phyloP scores from a whole-genome alignment of 2,113 vertebrate species.

The Sceloporus tristichus region DNA sequence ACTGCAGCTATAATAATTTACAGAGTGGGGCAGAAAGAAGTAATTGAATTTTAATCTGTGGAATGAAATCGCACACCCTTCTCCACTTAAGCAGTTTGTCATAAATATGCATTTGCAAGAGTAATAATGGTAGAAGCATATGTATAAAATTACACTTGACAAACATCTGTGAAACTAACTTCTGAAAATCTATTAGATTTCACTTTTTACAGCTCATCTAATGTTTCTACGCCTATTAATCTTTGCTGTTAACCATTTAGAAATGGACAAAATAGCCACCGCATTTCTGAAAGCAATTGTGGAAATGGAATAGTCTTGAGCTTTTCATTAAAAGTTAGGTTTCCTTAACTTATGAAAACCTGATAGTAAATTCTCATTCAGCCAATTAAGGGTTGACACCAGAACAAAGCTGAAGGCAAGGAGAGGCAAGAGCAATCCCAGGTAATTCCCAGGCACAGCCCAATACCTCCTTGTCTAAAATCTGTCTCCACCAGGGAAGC shows the following conservation, averaged over 20 bases:
- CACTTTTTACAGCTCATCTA: slow-evolving; percentile 18
- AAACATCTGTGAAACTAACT: not conserved
- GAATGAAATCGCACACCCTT: slow-evolving; percentile 5
- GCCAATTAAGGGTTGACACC: not conserved
- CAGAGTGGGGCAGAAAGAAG: not conserved
- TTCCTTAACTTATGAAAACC: not conserved
- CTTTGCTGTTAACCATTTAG: not conserved
- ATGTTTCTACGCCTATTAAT: slow-evolving; percentile 34
- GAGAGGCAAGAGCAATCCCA: no score
- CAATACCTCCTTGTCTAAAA: no score
- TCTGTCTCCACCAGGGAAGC: no score
- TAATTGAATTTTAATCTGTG: slow-evolving; percentile 31
- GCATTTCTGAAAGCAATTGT: slow-evolving; percentile 15
- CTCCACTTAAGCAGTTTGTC: slow-evolving; percentile 20
- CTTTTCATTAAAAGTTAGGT: not conserved
- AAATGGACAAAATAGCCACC: not conserved
- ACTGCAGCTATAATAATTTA: slow-evolving; percentile 7
- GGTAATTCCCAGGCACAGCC: no score
- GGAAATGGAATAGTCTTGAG: not conserved
- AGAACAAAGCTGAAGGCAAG: not conserved
- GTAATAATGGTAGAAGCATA: slow-evolving; percentile 3
- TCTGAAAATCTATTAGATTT: slow-evolving; percentile 21
- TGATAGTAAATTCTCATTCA: not conserved
- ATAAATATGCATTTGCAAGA: not conserved
- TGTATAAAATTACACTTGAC: not conserved